Conservation (phyloP, 1,140 invertebrate species). For the Contarinia nasturtii region DNA sequence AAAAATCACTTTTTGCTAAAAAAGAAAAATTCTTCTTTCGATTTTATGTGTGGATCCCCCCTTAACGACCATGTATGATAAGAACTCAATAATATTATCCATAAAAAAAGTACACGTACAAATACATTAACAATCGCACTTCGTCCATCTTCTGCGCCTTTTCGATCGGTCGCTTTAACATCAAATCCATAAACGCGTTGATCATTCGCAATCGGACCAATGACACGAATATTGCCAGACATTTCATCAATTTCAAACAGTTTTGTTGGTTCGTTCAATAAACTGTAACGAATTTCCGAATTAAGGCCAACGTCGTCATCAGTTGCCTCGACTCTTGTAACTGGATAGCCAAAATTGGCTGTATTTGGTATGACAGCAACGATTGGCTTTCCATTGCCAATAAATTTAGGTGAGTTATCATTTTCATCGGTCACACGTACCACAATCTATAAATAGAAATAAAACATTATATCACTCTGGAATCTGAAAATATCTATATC, state of each 20-base stretch:
- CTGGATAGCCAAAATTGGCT: conserved; percentile 59
- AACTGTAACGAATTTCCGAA: conserved; percentile 58
- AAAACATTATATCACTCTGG: too few relatives aligned
- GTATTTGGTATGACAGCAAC: conserved; percentile 59
- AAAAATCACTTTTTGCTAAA: too few relatives aligned
- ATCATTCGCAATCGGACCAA: conserved; percentile 43
- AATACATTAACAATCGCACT: conserved; percentile 68
- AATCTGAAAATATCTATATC: too few relatives aligned
- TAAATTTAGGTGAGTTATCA: conserved; percentile 61
- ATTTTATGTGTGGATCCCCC: too few relatives aligned
- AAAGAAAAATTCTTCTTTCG: too few relatives aligned
- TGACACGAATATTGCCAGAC: conserved; percentile 50
- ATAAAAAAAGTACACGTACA: conserved; percentile 32
- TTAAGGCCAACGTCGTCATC: conserved; percentile 58
- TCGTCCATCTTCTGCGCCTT: conserved; percentile 53
- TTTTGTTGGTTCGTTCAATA: conserved; percentile 43
- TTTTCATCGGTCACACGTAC: conserved; percentile 61
- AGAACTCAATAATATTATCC: neutral
- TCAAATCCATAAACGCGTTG: conserved; percentile 65
- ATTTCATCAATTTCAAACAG: conserved; percentile 57
- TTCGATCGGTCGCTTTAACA: conserved; percentile 66
- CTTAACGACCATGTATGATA: neutral
- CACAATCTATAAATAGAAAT: conserved; percentile 40
- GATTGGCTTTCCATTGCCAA: conserved; percentile 45
- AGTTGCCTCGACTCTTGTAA: conserved; percentile 47